Conservation (phyloP, 2,888 invertebrate genomes). For the Graphium colonna region DNA sequence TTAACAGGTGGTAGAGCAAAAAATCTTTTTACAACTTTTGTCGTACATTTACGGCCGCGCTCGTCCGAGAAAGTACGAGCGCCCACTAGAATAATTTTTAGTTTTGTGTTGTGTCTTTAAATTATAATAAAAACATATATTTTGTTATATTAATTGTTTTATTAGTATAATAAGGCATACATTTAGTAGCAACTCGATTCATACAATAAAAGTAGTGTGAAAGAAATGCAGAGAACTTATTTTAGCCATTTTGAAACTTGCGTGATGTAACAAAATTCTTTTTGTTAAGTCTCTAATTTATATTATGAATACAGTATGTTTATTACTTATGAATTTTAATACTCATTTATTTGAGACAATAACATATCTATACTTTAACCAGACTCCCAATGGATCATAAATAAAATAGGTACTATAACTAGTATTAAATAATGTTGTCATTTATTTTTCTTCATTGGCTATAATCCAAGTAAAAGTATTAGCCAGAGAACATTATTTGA, state of each 20-base stretch:
- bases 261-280: background rate
- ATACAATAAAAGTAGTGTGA: constrained; percentile 36
- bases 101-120: too few species aligned
- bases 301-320: background rate
- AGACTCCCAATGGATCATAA: background rate
- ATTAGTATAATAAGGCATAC: constrained; percentile 70
- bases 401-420: too few species aligned
- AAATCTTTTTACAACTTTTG: too few species aligned
- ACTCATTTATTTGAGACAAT: background rate
- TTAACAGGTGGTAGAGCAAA: too few species aligned
- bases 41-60: too few species aligned
- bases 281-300: background rate
- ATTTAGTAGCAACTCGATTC: constrained; percentile 33
- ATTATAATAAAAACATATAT: constrained; percentile 33
- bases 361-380: background rate
- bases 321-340: background rate
- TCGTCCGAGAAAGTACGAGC: too few species aligned
- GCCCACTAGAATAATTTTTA: too few species aligned
- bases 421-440: too few species aligned
- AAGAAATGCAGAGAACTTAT: constrained; percentile 21
- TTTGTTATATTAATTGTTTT: constrained; percentile 54
- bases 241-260: background rate
- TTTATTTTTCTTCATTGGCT: too few species aligned
- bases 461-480: too few species aligned
- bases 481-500: too few species aligned